Evolutionary conservation across 2,888 invertebrate genomes (phyloP), one percentile per base, ranked within the genome.

Genomic region (Nemurella pictetii): DNA sequence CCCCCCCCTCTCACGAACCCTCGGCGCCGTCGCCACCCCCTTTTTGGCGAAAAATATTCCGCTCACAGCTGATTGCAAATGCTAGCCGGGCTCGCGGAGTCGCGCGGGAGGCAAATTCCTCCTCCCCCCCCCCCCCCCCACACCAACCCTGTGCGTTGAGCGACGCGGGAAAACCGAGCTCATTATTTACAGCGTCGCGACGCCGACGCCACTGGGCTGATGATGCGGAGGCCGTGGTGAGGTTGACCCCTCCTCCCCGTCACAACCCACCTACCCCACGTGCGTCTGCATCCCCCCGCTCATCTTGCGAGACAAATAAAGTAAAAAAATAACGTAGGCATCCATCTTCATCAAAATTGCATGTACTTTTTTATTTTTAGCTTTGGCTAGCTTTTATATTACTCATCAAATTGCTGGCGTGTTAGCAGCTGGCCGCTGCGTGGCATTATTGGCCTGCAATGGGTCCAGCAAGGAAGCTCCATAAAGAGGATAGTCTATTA

Each of bases 101-200:
- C 3, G 32, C 9, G 55, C 55, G 55, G n/a, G n/a, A n/a, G n/a
- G n/a, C 75, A 30, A 81, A 72, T 82, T 29, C 12, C 55, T 5
- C 25, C 55, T 20, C 72, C 20, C 82, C 55, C 82, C 72, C 82
- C 36, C 26, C 36, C 80, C 80, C 80, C 80, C 35, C 26, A 5
- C 27, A 28, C n/a, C 80, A n/a, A 20, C 30, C 12, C 30, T 35
- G 9, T 55, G 55, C 15, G 55, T 12, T 55, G 55, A 75, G 78
- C 78, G 20, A 0, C 2, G 78, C 27, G 29, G 78, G 78, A 2
- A 78, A 78, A 25, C 75, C 29, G 0, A 27, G 28, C 78, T 78
- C 78, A 78, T 78, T 78, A 78, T 30, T 78, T 30, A 78, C 30
- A 78, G n/a, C n/a, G n/a, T n/a, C n/a, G n/a, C n/a, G n/a, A n/a